A percentile compares a stretch with the other conserved stretches of the same genome.
These are phyloP conservation scores for Agelastica alni DNA, from an alignment of 2,888 invertebrate genomes.

Conservation along the genomic window DNA sequence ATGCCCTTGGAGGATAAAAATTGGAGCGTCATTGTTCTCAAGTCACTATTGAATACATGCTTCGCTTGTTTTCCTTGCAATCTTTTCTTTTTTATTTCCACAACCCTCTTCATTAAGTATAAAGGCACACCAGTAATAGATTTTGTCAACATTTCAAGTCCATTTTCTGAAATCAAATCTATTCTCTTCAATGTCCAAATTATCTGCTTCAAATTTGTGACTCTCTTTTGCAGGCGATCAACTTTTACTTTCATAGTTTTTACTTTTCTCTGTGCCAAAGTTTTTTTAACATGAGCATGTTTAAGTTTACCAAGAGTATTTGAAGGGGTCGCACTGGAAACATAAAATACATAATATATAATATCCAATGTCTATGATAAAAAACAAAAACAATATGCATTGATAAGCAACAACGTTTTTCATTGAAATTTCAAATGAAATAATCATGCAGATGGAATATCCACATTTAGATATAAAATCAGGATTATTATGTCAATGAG, in stretches of 20 bases:
- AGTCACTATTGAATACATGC: background rate
- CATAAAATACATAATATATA: background rate
- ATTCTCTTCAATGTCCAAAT: constrained; percentile 9
- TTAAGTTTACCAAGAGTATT: background rate
- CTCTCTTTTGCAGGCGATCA: background rate
- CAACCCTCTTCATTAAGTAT: constrained; percentile 5
- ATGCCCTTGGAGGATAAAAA: constrained; percentile 22
- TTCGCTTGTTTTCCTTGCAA: background rate
- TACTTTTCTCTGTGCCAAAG: constrained; percentile 1
- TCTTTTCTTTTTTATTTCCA: constrained; percentile 7
- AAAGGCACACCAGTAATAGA: constrained; percentile 13
- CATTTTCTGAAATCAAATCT: constrained; percentile 9
- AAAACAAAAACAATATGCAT: too few relatives aligned
- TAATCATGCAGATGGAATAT: too few relatives aligned
- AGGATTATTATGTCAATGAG: too few relatives aligned
- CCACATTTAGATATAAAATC: too few relatives aligned
- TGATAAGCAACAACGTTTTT: too few relatives aligned
- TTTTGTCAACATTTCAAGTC: constrained; percentile 3
- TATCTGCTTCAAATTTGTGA: constrained; percentile 9
- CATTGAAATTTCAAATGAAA: too few relatives aligned
- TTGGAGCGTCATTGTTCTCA: constrained; percentile 20
- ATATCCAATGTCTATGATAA: too few relatives aligned
- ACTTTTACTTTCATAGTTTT: constrained; percentile 3
- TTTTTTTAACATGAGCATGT: constrained; percentile 6
- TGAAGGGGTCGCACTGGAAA: constrained; percentile 8